Conservation (phyloP, 2,113 vertebrate species). For the Catharus minimus region DNA sequence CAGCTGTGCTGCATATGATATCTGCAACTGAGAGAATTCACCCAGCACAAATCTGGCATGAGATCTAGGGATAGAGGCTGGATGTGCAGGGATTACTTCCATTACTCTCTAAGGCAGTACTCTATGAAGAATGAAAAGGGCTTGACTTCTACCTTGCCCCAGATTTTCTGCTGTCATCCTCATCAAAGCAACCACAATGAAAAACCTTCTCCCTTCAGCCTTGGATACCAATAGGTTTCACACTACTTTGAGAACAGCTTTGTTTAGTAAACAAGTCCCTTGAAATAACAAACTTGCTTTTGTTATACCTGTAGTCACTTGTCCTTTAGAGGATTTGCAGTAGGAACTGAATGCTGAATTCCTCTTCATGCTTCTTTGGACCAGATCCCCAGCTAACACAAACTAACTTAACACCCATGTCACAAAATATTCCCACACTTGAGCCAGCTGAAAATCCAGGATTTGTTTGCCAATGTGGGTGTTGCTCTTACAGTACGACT, state of each 20-base stretch:
- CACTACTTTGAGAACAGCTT: neutral
- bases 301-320: neutral
- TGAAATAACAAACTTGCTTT: neutral
- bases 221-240: neutral
- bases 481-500: neutral
- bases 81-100: neutral
- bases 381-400: neutral
- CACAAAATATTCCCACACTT: neutral
- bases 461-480: neutral
- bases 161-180: neutral
- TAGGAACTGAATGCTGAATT: neutral
- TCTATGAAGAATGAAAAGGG: neutral
- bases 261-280: neutral
- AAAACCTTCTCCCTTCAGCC: neutral
- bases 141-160: neutral
- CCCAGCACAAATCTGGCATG: neutral
- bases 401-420: neutral
- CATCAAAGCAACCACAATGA: neutral
- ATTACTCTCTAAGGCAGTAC: neutral
- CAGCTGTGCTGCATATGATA: neutral
- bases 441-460: conserved; percentile 4
- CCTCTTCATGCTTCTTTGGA: neutral
- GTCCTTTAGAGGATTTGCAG: neutral
- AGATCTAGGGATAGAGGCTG: neutral
- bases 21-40: neutral